Percentiles rank a stretch among this genome's conserved stretches.
Conservation (phyloP, 2,113 vertebrate genomes). For the Parotia lawesii region DNA sequence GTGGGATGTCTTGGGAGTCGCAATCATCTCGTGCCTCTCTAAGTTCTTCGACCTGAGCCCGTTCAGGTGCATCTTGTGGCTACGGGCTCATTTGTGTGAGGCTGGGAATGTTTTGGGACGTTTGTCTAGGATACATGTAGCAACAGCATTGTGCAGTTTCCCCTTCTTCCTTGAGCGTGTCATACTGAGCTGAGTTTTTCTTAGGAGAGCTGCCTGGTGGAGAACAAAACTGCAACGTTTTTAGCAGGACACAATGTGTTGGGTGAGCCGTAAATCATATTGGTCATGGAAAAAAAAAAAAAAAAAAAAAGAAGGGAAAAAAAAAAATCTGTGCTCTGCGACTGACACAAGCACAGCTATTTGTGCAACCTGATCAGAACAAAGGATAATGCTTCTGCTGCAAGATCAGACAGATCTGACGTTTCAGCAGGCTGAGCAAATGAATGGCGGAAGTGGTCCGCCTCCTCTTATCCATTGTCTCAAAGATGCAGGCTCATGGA, state of each 20-base stretch:
- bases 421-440: slow-evolving; percentile 57
- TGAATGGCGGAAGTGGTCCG: slow-evolving; percentile 22
- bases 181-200: background rate
- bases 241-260: background rate
- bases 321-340: background rate
- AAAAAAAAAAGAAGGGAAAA: background rate
- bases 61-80: background rate
- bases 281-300: background rate
- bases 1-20: background rate
- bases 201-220: background rate
- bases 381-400: slow-evolving; percentile 49
- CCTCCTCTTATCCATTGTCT: slow-evolving; percentile 52
- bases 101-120: background rate
- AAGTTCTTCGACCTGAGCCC: background rate
- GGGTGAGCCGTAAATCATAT: background rate
- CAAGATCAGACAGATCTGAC: slow-evolving; percentile 43
- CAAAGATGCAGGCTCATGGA: slow-evolving; percentile 8
- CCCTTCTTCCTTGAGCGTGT: background rate
- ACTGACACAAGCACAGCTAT: slow-evolving; percentile 30
- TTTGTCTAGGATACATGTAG: background rate
- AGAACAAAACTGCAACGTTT: background rate
- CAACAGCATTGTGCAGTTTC: background rate
- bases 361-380: slow-evolving; percentile 55
- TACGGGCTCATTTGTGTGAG: background rate
- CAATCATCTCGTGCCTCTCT: background rate